phyloP scores from a whole-genome alignment of 2,113 vertebrate genomes.

The Origma solitaria region DNA sequence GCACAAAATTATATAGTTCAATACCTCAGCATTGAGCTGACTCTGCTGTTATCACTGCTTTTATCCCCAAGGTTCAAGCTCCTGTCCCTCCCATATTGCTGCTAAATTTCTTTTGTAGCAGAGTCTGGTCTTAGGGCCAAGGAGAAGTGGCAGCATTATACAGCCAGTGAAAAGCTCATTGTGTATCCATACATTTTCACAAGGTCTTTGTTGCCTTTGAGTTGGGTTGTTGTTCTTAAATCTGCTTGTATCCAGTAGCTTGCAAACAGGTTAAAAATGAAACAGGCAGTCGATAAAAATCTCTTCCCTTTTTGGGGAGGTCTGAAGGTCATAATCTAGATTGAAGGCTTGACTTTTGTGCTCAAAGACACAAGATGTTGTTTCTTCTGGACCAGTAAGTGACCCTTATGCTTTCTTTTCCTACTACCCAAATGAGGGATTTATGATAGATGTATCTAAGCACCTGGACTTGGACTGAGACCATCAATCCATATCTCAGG shows the following conservation, averaged over 20 bases:
- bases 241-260: not conserved
- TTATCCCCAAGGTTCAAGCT: not conserved
- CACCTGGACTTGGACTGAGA: not conserved
- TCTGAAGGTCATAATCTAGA: not conserved
- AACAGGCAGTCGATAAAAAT: not conserved
- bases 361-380: not conserved
- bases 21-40: accelerated
- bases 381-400: not conserved
- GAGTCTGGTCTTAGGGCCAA: not conserved
- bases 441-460: not conserved
- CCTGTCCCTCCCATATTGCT: not conserved
- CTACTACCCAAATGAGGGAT: not conserved
- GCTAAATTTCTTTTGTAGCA: not conserved
- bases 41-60: not conserved
- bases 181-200: not conserved
- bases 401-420: not conserved
- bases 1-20: not conserved
- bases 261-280: not conserved
- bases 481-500: not conserved
- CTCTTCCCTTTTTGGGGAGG: not conserved
- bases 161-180: not conserved
- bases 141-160: not conserved
- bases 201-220: not conserved
- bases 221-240: not conserved
- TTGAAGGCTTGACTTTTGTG: not conserved